These are phyloP conservation scores for Oceanodroma leucorhoa DNA, from an alignment of 2,797 vertebrate genomes.

Conservation along the genomic window DNA sequence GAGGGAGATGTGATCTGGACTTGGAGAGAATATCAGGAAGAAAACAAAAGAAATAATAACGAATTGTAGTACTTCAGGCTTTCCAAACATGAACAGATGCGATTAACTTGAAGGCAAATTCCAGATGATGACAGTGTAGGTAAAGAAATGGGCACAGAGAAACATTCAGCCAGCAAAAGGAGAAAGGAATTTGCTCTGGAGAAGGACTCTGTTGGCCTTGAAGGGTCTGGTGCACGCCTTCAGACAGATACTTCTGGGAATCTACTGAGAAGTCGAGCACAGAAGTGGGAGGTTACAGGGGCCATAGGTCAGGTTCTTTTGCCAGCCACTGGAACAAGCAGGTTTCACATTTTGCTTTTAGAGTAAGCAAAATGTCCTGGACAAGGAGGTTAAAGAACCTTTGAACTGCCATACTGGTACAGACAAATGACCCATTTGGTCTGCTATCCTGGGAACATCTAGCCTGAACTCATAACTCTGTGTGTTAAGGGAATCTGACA, in stretches of 20 bases:
- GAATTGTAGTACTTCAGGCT: background rate
- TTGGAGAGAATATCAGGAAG: background rate
- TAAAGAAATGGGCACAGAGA: background rate
- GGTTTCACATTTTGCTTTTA: background rate
- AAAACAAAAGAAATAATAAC: background rate
- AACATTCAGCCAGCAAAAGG: background rate
- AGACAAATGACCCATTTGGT: background rate
- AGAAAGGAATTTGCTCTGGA: background rate
- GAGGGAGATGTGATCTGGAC: background rate
- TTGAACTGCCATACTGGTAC: background rate
- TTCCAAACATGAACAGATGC: background rate
- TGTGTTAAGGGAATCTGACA: background rate
- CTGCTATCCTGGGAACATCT: background rate
- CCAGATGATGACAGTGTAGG: background rate
- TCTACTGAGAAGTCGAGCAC: background rate
- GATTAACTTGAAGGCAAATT: background rate
- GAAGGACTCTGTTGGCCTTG: background rate
- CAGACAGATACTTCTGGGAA: background rate
- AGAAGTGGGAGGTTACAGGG: background rate
- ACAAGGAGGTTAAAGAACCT: background rate
- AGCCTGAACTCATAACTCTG: background rate
- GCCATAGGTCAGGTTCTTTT: background rate
- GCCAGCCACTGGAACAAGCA: background rate
- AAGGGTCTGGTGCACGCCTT: background rate
- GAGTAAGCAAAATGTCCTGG: background rate